These are phyloP conservation scores for Pygmarrhopalites habei DNA, from an alignment of 1,140 invertebrate species.

Conservation along the genomic window DNA sequence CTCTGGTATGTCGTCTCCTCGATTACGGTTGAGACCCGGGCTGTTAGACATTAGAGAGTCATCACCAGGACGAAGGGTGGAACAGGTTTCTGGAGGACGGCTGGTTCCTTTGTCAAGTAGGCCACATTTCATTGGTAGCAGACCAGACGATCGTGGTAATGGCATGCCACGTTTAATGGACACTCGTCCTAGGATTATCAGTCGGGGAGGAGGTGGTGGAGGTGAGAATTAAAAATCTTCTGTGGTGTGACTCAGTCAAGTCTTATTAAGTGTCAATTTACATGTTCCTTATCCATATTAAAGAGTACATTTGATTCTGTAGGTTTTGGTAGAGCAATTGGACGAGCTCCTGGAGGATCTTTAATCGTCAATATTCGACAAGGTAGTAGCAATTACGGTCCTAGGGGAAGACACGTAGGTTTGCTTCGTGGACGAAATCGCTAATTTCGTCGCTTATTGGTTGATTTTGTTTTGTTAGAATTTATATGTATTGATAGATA, in stretches of 20 bases:
- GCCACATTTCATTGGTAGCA: conserved; percentile 9
- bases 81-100: conserved; percentile 10
- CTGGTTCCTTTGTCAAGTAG: conserved; percentile 16
- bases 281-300: too few species aligned
- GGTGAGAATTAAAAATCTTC: too few species aligned
- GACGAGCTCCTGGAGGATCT: conserved; percentile 17
- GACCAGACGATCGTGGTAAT: not conserved
- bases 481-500: too few species aligned
- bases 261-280: too few species aligned
- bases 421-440: not conserved
- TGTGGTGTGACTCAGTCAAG: too few species aligned
- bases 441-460: too few species aligned
- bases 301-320: too few species aligned
- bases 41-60: not conserved
- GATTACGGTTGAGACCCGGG: not conserved
- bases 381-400: conserved; percentile 11
- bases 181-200: too few species aligned
- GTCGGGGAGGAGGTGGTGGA: too few species aligned
- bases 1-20: not conserved
- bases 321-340: conserved; percentile 29
- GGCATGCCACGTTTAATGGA: conserved; percentile 1
- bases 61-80: conserved; percentile 12
- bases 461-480: too few species aligned
- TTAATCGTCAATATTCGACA: conserved; percentile 36
- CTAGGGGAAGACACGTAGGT: conserved; percentile 7